Conservation (phyloP, 2,888 invertebrate species). For the Caprella mutica region DNA sequence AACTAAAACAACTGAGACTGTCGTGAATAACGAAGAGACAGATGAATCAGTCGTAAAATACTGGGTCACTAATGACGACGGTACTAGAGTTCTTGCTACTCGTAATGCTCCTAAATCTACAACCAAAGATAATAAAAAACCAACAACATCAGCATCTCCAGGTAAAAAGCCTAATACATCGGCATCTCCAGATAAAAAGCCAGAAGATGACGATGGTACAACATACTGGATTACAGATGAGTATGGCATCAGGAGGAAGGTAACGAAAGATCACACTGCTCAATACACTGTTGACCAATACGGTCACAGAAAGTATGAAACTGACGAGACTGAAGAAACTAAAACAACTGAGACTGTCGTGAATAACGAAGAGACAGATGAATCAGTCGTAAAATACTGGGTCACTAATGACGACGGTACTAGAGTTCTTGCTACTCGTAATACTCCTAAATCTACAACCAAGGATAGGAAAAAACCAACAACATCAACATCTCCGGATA, state of each 20-base stretch:
- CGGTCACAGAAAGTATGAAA: not conserved
- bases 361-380: not conserved
- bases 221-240: slow-evolving; percentile 6
- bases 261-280: not conserved
- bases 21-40: no score
- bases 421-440: no score
- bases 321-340: no score
- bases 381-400: not conserved
- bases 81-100: no score
- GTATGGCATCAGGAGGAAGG: not conserved
- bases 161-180: not conserved
- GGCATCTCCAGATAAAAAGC: not conserved
- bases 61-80: no score
- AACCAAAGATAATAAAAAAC: not conserved
- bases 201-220: not conserved
- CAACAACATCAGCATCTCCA: no score
- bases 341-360: not conserved
- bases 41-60: no score
- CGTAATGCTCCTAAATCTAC: no score
- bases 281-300: not conserved
- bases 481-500: no score
- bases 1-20: no score
- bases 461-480: not conserved
- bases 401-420: not conserved
- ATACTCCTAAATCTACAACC: not conserved